These are phyloP conservation scores for Lepidostoma basale DNA, from an alignment of 1,140 invertebrate genomes.

Conservation along the genomic window DNA sequence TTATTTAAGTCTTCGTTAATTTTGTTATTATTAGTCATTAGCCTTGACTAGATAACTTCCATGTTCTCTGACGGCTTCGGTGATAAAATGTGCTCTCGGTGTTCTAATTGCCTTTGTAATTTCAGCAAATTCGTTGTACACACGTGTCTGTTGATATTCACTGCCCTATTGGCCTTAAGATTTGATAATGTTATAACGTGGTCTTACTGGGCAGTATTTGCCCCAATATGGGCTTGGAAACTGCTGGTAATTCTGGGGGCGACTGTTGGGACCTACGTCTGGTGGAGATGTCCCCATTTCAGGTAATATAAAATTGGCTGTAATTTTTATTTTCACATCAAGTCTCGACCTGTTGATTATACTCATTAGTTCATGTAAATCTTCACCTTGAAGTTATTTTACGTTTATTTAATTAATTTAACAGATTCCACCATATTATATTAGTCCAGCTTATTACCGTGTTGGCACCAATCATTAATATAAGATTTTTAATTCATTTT, in stretches of 20 bases:
- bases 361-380: neutral
- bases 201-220: constrained; percentile 94
- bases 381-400: neutral
- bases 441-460: too few relatives aligned
- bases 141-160: constrained; percentile 89
- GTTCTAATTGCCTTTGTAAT: constrained; percentile 45
- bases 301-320: constrained; percentile 62
- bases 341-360: too few relatives aligned
- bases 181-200: constrained; percentile 85
- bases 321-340: neutral
- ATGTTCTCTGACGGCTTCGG: neutral
- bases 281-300: constrained; percentile 94
- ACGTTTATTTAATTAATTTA: neutral
- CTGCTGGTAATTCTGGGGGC: constrained; percentile 87
- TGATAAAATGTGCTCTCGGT: neutral
- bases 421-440: too few relatives aligned
- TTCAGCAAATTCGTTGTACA: constrained; percentile 96
- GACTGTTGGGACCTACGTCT: constrained; percentile 88
- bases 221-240: constrained; percentile 97
- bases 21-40: neutral
- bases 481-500: too few relatives aligned
- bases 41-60: constrained; percentile 5
- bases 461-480: too few relatives aligned
- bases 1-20: too few relatives aligned
- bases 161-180: constrained; percentile 85